Conservation (phyloP, 1,140 invertebrate species). For the Latrodectus geometricus region DNA sequence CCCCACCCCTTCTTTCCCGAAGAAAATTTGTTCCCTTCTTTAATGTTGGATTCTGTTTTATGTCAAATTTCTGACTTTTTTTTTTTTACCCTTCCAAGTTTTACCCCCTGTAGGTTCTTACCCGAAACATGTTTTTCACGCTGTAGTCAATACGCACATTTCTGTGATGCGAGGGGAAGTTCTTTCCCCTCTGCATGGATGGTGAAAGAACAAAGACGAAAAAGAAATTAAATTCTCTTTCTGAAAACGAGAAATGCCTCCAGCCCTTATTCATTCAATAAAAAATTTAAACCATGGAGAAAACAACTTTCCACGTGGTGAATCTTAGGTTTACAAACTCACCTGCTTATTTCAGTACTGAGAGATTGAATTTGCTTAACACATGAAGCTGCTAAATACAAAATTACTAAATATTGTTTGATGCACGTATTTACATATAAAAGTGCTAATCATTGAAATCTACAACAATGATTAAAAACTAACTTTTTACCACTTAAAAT, state of each 20-base stretch:
- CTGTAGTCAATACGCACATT: background rate
- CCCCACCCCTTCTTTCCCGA: constrained; percentile 7
- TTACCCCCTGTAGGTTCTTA: background rate
- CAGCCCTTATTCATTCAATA: background rate
- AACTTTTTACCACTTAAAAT: no score
- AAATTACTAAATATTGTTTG: no score
- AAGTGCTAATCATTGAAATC: no score
- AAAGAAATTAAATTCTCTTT: background rate
- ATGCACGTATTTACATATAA: no score
- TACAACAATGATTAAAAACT: no score
- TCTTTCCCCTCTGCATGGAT: background rate
- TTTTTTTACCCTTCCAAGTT: background rate
- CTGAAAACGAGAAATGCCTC: background rate
- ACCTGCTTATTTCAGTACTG: no score
- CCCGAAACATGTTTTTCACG: background rate
- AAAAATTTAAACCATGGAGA: constrained; percentile 9
- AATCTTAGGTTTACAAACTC: no score
- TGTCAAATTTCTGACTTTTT: background rate
- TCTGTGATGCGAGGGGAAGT: background rate
- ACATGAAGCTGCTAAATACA: no score
- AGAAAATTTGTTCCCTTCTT: constrained; percentile 45
- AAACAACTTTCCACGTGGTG: background rate
- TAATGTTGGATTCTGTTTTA: constrained; percentile 38
- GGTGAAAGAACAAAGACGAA: background rate
- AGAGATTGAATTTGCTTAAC: no score